Percentiles rank a stretch among this genome's conserved stretches.
Conservation (phyloP, 1,140 invertebrate genomes). For the Tachypleus tridentatus region DNA sequence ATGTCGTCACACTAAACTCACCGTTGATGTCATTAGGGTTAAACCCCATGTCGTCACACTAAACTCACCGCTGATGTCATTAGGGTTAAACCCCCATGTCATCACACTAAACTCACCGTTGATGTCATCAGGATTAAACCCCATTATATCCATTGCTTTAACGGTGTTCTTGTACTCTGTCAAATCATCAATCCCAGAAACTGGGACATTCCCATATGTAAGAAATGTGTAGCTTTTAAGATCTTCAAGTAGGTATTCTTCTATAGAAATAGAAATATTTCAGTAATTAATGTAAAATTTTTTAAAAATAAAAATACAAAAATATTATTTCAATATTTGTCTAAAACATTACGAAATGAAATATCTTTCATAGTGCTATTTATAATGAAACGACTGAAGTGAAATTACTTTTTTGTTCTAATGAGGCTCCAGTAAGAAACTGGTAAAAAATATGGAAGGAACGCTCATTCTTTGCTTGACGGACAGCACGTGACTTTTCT, state of each 20-base stretch:
- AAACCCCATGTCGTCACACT: no score
- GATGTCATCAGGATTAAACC: conserved; percentile 81
- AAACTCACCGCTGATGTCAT: no score
- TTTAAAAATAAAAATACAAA: background rate
- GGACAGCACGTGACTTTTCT: conserved; percentile 96
- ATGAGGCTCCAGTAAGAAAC: conserved; percentile 72
- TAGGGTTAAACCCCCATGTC: no score
- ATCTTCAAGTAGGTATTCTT: conserved; percentile 92
- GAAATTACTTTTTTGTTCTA: conserved; percentile 64
- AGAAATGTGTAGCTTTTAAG: conserved; percentile 87
- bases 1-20: no score
- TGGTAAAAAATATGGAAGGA: conserved; percentile 99
- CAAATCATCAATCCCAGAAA: conserved; percentile 89
- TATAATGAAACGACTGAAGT: no score
- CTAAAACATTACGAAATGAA: conserved; percentile 6
- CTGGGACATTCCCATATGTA: conserved; percentile 60
- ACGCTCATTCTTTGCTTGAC: conserved; percentile 93
- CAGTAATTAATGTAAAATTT: background rate
- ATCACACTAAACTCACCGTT: conserved; percentile 33
- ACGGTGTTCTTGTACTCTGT: conserved; percentile 87
- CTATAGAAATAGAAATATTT: conserved; percentile 35
- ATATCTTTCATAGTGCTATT: conserved; percentile 17
- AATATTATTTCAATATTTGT: conserved; percentile 10
- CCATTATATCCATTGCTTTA: conserved; percentile 99
- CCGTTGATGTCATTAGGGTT: no score